Base-by-base conservation (phyloP, 2,888 invertebrate species). In the Timandra comae region DNA sequence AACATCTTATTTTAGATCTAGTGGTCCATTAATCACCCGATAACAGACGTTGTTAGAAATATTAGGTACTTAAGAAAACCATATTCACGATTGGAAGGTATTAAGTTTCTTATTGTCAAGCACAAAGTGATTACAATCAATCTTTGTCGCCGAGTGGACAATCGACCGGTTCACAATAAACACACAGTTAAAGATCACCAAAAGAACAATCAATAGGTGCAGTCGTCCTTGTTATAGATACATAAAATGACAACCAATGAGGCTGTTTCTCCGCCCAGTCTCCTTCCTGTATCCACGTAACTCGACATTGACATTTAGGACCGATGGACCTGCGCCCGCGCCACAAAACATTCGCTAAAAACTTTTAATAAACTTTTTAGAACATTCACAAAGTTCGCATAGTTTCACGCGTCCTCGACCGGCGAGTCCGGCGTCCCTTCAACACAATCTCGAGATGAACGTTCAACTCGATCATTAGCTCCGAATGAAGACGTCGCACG, bases 281-380 rank as follows among this genome's bases (percentile, higher is more conserved):
- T 56, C 50, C 52, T 79, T 80, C 79, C 78, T 79, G 77, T 60
- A 67, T 61, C 52, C 43, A 49, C 46, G 49, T 57, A 57, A 59
- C 50, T 51, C 56, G 80, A 64, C 81, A 80, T 80, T 81, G 82
- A 81, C 81, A 79, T 81, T 82, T 80, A 66, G 50, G 35, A 43
- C 39, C 41, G 48, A 61, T 43, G 48, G 52, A 49, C 26, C 8
- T 24, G 30, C 37, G 39, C 11, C 24, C 24, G 24, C 24, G 24
- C 16, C 3, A 3, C 16, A 3, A 6, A 16, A 3, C 4, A 16
- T n/a, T n/a, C n/a, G n/a, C 16, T 1, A 1, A 16, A 16, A 3
- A 16, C 16, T 41, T 39, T 39, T 35, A 38, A 49, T 55, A 27
- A 16, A 16, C 16, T 16, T 16, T 16, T 16, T 16, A 50, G 58